Percentiles rank a stretch among this genome's conserved stretches.
Evolutionary conservation across 2,113 vertebrate genomes (phyloP).

Genomic region (Xenus cinereus): DNA sequence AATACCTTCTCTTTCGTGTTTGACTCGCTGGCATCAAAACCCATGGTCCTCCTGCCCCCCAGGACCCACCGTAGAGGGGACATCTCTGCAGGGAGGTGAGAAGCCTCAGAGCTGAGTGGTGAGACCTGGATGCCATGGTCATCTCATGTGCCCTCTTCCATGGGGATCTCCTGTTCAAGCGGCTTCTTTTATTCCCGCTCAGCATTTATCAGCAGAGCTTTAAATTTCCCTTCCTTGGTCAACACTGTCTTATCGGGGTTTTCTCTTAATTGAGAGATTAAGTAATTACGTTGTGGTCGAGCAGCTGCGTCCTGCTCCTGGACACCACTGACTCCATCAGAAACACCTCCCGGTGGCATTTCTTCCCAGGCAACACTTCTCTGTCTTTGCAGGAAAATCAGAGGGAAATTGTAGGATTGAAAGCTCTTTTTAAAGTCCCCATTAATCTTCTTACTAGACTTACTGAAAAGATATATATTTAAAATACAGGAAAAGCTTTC

Average conservation of each 20-base stretch:
- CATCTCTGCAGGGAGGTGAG: background rate
- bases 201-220: background rate
- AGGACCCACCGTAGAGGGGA: background rate
- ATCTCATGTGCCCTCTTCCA: background rate
- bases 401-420: background rate
- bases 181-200: background rate
- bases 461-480: background rate
- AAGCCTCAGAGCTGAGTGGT: background rate
- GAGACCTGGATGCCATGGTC: background rate
- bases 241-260: background rate
- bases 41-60: rapidly evolving
- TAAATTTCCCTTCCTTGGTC: background rate
- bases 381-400: background rate
- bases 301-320: background rate
- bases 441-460: background rate
- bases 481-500: background rate
- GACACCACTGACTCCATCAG: background rate
- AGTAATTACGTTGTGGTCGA: background rate
- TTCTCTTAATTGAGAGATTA: background rate
- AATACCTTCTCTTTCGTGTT: background rate
- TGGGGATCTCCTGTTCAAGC: background rate
- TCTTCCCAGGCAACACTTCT: background rate
- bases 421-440: background rate
- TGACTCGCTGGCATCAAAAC: background rate
- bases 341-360: background rate